Evolutionary conservation across 1,140 invertebrate genomes (phyloP), one percentile per base, ranked within the genome.

Genomic region (Cyclina sinensis): DNA sequence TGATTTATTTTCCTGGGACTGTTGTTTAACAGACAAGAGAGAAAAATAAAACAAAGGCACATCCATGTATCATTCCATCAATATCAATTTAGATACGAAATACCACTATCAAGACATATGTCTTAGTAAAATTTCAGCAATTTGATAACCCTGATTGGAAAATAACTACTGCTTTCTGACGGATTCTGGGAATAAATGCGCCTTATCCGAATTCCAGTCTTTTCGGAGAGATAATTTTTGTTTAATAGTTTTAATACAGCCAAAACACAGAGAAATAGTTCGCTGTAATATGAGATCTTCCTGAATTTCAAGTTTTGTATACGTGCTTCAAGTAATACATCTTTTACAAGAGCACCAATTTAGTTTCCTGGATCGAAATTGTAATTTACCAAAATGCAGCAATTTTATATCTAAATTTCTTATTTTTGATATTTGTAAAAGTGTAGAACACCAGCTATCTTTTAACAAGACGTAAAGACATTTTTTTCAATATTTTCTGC

Each of bases 21-120:
- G n/a, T 27, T 62, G 27, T 62, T 21, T 62, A 62, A 62, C 57
- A 62, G 57, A 62, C 57, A 27, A n/a, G 51, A 9, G 27, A 62
- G 27, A 62, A 18, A 62, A 62, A 62, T 3, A 62, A 62, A 62
- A 27, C n/a, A 62, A 62, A 62, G 5, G 24, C n/a, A 57, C 16
- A 21, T 11, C n/a, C 14, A 11, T 27, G 27, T 39, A 48, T 54
- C 18, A 16, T 51, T 51, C 48, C 30, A 78, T 78, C 74, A 78
- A 78, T 78, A 78, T 5, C 48, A 54, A 78, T 78, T 78, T 51
- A 32, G 48, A 54, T 54, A 51, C 35, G 37, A 78, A 48, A 48
- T 21, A 51, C n/a, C 74, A 18, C 46, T 78, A 78, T 54, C 46
- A 57, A 54, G 74, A 78, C 74, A 51, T 78, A 78, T 78, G 74